These are phyloP conservation scores for Euplexia lucipara DNA, from an alignment of 2,888 invertebrate genomes.

Conservation along the genomic window DNA sequence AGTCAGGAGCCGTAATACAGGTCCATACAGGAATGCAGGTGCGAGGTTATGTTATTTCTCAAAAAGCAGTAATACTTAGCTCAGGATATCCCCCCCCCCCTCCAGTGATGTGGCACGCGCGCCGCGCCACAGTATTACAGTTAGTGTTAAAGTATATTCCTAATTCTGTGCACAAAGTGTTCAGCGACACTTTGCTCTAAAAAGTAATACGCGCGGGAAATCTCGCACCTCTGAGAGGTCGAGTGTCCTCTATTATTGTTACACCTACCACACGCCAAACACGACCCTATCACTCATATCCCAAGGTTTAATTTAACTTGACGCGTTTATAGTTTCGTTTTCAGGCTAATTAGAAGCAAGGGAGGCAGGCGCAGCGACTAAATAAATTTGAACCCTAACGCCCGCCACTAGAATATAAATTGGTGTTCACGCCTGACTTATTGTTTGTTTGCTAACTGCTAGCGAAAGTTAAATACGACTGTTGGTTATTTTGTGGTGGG, in stretches of 20 bases:
- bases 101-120: background rate
- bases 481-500: constrained; percentile 55
- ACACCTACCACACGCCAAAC: constrained; percentile 57
- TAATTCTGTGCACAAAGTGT: constrained; percentile 67
- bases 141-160: constrained; percentile 53
- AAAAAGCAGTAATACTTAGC: background rate
- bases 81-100: too few relatives aligned
- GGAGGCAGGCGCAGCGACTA: constrained; percentile 68
- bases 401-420: constrained; percentile 58
- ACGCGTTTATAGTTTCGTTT: constrained; percentile 76
- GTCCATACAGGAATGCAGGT: too few relatives aligned
- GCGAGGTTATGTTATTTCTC: too few relatives aligned
- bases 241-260: constrained; percentile 88
- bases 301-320: constrained; percentile 66
- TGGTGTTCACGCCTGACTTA: constrained; percentile 42
- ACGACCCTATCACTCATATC: constrained; percentile 63
- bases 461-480: constrained; percentile 57
- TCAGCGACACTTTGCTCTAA: constrained; percentile 62
- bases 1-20: too few relatives aligned
- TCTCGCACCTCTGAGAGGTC: constrained; percentile 83
- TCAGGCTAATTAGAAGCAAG: constrained; percentile 88
- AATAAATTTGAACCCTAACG: constrained; percentile 75
- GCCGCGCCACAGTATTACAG: background rate
- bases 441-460: constrained; percentile 66
- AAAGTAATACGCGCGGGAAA: constrained; percentile 79